These are phyloP conservation scores for Scartelaos histophorus DNA, from an alignment of 2,113 vertebrate species.

Conservation along the genomic window DNA sequence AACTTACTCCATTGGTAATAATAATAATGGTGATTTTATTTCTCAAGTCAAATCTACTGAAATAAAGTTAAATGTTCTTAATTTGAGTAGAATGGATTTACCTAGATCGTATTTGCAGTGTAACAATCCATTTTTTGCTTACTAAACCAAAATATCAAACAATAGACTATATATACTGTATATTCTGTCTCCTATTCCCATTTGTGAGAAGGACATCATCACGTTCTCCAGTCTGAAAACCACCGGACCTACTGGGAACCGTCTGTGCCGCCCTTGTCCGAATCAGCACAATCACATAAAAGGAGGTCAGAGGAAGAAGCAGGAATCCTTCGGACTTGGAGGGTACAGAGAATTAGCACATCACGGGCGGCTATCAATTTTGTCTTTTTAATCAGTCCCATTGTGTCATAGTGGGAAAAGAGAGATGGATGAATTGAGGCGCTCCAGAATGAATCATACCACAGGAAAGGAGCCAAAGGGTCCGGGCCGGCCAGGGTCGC, in stretches of 20 bases:
- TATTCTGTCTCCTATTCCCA: background rate
- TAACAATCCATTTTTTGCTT: too few species aligned
- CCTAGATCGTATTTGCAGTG: too few species aligned
- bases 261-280: slow-evolving; percentile 15
- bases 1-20: too few species aligned
- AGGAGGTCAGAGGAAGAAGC: slow-evolving; percentile 30
- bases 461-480: background rate
- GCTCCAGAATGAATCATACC: slow-evolving; percentile 35
- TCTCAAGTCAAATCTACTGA: too few species aligned
- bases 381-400: slow-evolving; percentile 63
- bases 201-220: background rate
- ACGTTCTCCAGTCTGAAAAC: background rate
- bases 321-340: slow-evolving; percentile 31
- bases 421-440: slow-evolving; percentile 15
- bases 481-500: background rate
- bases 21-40: too few species aligned
- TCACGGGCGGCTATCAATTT: slow-evolving; percentile 44
- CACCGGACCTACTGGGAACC: background rate
- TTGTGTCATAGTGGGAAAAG: slow-evolving; percentile 41
- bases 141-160: background rate
- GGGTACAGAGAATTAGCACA: slow-evolving; percentile 43
- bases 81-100: too few species aligned
- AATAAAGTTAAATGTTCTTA: too few species aligned
- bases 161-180: background rate
- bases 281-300: slow-evolving; percentile 28